Evolutionary conservation across 1,140 invertebrate species (phyloP), one percentile per base, ranked within the genome.

Genomic region (Heliconius hewitsoni): DNA sequence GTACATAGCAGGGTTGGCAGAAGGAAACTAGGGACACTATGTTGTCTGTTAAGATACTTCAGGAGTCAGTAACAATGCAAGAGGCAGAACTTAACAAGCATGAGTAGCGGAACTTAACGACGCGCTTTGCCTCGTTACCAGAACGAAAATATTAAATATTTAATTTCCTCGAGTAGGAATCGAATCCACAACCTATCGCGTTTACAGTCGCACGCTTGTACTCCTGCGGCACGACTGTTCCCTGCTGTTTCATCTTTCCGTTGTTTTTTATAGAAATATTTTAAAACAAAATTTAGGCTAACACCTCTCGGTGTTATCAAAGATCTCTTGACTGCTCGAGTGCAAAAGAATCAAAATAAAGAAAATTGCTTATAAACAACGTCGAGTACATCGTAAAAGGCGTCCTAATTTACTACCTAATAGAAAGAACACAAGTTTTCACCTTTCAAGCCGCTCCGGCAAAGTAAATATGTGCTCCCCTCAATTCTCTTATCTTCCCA

Each of bases 381-480:
- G 73, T 74, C n/a, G 74, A 77, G 77, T 76, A 73, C 55, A 46
- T 73, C 76, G 76, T 77, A 79, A 83, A 79, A 76, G 79, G 76
- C 76, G 66, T 52, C 74, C 77, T 84, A 78, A 82, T 82, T 84
- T 75, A 78, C 73, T 80, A 76, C 46, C 72, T 83, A 80, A 81
- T 81, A 80, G 81, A 82, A 81, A 84, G 78, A 80, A 84, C 82
- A 83, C 82, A 80, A 80, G 77, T 79, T 82, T 73, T 76, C 77
- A 74, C 77, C 79, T 81, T 82, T 78, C 71, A 77, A 73, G 76
- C 74, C 77, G 76, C 81, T 80, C 71, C 73, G 76, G 55, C 72
- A 83, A 77, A 81, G 70, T 77, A 83, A 83, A 83, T 83, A 83
- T 83, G 75, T 81, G 66, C 77, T 77, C 82, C 52, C 73, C 80